Conservation (phyloP, 2,113 vertebrate species). For the Lagopus leucura region DNA sequence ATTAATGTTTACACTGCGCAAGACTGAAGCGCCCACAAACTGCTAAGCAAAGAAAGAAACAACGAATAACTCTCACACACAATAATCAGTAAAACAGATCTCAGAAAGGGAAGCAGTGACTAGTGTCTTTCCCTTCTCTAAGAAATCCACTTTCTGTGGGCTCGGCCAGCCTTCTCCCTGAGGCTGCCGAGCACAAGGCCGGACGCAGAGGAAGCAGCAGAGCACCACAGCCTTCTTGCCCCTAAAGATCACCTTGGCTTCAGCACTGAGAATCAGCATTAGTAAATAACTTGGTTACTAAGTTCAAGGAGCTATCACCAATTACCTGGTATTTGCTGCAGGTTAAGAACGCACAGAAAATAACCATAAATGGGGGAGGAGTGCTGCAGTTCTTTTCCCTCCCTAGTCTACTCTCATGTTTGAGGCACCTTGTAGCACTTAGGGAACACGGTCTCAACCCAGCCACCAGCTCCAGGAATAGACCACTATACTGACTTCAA, state of each 20-base stretch:
- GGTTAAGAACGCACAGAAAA: not conserved
- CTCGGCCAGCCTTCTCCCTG: not conserved
- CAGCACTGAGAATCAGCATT: not conserved
- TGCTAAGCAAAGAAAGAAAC: not conserved
- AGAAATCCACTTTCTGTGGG: not conserved
- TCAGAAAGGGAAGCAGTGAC: not conserved
- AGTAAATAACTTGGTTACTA: not conserved
- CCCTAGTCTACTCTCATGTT: not conserved
- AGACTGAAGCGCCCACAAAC: not conserved
- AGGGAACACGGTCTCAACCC: not conserved
- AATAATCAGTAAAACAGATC: not conserved
- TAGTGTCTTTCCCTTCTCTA: not conserved
- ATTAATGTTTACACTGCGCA: not conserved
- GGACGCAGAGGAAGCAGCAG: not conserved
- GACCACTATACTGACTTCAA: not conserved
- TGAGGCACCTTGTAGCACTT: fast-evolving
- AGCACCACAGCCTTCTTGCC: not conserved
- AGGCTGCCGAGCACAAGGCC: not conserved
- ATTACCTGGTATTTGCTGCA: not conserved
- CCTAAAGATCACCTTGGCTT: not conserved
- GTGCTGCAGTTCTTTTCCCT: not conserved
- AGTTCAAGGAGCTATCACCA: not conserved
- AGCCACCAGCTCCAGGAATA: not conserved
- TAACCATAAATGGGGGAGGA: fast-evolving
- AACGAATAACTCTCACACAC: not conserved